phyloP scores from a whole-genome alignment of 2,113 vertebrate species.

The Anoplopoma fimbria region DNA sequence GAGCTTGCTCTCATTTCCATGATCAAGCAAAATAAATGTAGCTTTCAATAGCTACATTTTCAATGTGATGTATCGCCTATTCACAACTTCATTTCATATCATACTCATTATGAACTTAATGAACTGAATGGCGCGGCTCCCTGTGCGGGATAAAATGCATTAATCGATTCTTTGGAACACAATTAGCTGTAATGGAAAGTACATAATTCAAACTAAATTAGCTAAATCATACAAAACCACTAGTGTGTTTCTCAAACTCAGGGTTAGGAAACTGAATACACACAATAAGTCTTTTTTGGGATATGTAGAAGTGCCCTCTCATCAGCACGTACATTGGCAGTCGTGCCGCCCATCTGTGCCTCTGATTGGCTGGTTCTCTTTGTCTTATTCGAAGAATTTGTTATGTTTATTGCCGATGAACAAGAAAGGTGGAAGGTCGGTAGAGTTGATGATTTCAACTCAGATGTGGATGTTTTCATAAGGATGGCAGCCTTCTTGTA shows the following conservation, averaged over 20 bases:
- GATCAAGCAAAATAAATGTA: not conserved
- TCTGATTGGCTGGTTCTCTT: not conserved
- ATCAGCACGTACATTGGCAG: too few species aligned
- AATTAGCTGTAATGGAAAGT: not conserved
- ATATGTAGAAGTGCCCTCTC: too few species aligned
- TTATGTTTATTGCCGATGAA: too few species aligned
- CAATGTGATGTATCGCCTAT: not conserved
- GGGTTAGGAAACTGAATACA: too few species aligned
- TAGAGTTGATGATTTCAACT: not conserved
- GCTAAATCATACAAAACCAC: not conserved
- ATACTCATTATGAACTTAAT: conserved; percentile 2
- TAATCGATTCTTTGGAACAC: not conserved
- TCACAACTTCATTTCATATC: conserved; percentile 16
- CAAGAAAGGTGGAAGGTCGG: too few species aligned
- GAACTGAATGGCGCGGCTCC: not conserved
- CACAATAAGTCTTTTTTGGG: not conserved
- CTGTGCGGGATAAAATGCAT: not conserved
- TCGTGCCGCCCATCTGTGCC: too few species aligned
- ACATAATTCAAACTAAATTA: not conserved
- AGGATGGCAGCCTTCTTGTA: not conserved
- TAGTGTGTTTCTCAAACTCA: not conserved
- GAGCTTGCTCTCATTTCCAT: not conserved
- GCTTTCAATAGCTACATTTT: not conserved
- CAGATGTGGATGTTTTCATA: too few species aligned
- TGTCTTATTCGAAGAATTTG: too few species aligned